These are phyloP conservation scores for Coronaproctus castanopsis DNA, from an alignment of 2,888 invertebrate genomes.

Conservation along the genomic window DNA sequence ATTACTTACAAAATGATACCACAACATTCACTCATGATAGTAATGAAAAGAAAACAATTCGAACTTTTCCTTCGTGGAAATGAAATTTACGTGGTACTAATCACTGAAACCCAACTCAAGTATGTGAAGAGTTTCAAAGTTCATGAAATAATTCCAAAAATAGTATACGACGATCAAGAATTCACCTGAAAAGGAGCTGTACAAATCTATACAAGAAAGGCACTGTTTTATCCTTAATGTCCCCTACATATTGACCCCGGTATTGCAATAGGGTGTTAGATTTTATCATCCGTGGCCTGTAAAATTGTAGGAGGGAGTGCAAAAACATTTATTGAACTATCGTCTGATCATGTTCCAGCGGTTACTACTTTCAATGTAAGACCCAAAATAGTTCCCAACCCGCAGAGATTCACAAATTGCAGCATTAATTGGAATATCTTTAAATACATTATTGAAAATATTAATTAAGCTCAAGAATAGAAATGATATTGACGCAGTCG, in stretches of 20 bases:
- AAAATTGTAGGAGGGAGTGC: not conserved
- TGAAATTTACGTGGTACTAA: too few species aligned
- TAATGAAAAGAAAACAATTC: not conserved
- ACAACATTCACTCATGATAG: not conserved
- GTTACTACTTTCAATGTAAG: not conserved
- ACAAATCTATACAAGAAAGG: not conserved
- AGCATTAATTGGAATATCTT: not conserved
- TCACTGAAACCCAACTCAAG: not conserved
- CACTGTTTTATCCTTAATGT: not conserved
- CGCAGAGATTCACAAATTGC: not conserved
- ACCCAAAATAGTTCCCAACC: not conserved
- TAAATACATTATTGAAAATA: not conserved
- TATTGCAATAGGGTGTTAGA: not conserved
- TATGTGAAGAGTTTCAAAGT: not conserved
- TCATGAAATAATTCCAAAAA: not conserved
- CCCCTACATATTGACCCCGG: not conserved
- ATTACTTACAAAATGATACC: not conserved
- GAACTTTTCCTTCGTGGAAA: not conserved
- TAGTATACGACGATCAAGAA: not conserved
- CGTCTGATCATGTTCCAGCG: not conserved
- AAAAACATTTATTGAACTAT: not conserved
- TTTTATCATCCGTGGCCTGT: not conserved
- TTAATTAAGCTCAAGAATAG: too few species aligned
- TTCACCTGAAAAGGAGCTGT: not conserved
- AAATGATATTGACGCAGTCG: too few species aligned